These are phyloP conservation scores for Motacilla alba DNA, from an alignment of 2,113 vertebrate genomes.

Conservation along the genomic window DNA sequence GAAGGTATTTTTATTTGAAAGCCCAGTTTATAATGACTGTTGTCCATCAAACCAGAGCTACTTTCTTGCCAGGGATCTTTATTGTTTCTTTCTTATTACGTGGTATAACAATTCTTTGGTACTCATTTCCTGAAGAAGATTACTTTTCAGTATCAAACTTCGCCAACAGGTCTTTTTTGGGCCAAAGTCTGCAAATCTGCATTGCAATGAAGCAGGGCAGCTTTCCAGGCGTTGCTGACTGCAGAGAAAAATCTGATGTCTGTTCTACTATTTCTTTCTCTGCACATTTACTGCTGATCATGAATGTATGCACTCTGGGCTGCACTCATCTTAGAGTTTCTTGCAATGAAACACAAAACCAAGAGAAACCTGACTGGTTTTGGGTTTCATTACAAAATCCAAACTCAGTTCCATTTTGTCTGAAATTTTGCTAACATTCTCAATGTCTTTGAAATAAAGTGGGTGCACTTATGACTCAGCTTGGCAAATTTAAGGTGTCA, in stretches of 20 bases:
- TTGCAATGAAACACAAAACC: constrained; percentile 61
- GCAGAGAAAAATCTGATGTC: constrained; percentile 30
- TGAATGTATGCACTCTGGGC: neutral
- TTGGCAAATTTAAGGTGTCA: neutral
- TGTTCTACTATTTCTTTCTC: constrained; percentile 23
- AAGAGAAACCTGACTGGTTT: constrained; percentile 53
- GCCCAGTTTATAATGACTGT: constrained; percentile 63
- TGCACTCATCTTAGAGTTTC: neutral
- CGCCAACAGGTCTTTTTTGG: constrained; percentile 53
- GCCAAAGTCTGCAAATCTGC: constrained; percentile 52
- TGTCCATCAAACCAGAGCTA: constrained; percentile 61
- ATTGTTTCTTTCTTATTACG: constrained; percentile 72
- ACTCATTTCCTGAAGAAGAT: constrained; percentile 77
- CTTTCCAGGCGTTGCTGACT: constrained; percentile 47
- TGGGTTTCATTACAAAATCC: constrained; percentile 36
- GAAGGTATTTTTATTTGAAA: constrained; percentile 72
- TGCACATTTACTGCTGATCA: constrained; percentile 43
- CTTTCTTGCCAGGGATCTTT: constrained; percentile 67
- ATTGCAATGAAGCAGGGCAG: constrained; percentile 15
- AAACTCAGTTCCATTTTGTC: constrained; percentile 10
- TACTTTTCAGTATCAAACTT: constrained; percentile 74
- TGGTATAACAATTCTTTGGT: constrained; percentile 70
- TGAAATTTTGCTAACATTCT: constrained; percentile 1
- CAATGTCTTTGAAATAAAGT: neutral
- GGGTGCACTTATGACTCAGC: neutral